Conservation (phyloP, 1,140 invertebrate genomes). For the Diorhabda carinulata region DNA sequence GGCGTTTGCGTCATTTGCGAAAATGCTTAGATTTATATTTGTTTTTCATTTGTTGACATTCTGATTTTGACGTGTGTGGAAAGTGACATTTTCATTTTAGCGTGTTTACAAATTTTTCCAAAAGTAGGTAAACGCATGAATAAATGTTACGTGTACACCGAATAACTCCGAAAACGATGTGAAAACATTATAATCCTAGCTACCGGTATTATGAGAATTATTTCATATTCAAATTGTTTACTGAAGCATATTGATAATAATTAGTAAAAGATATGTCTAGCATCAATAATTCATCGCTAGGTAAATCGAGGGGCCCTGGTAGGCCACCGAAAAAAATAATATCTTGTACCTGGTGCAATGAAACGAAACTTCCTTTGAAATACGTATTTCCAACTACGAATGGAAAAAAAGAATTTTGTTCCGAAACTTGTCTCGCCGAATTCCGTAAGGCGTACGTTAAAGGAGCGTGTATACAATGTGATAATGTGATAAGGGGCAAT, state of each 20-base stretch:
- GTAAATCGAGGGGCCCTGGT: constrained; percentile 61
- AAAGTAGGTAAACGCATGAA: neutral
- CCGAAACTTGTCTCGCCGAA: constrained; percentile 81
- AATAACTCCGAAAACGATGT: neutral
- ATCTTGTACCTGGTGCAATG: constrained; percentile 81
- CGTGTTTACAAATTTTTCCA: constrained; percentile 3
- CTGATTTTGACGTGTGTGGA: neutral
- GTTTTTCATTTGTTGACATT: constrained; percentile 18
- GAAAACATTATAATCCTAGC: neutral
- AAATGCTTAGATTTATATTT: neutral
- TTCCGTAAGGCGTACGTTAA: constrained; percentile 84
- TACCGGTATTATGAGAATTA: constrained; percentile 10
- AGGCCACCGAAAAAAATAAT: constrained; percentile 68
- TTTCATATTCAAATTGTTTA: neutral
- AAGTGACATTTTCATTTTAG: constrained; percentile 9
- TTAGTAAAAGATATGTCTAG: constrained; percentile 16
- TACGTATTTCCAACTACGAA: constrained; percentile 83
- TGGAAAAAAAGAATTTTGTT: constrained; percentile 90
- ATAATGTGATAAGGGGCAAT: constrained; percentile 74
- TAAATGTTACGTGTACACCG: neutral
- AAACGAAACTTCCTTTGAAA: constrained; percentile 74
- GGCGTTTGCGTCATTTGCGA: constrained; percentile 8
- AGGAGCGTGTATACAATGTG: constrained; percentile 79
- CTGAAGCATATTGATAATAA: constrained; percentile 11
- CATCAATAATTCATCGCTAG: constrained; percentile 45